Base-by-base conservation (phyloP, 2,113 vertebrate genomes). In the Sturnira hondurensis region DNA sequence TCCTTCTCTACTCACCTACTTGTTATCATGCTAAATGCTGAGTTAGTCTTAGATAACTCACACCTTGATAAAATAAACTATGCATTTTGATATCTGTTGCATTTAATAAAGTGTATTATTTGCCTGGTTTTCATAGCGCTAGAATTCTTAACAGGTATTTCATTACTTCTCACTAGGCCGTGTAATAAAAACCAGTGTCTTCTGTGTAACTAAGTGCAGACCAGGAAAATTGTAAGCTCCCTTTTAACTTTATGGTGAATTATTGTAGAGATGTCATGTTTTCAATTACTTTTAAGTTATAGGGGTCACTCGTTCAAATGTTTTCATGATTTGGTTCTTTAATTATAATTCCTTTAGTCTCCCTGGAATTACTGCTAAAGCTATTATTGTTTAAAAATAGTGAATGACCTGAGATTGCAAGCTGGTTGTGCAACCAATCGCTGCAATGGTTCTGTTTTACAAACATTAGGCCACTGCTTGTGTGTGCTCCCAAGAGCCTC, bases 191-290 rank as follows among this genome's bases (percentile, higher is more conserved):
- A 61, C 54, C 87, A 76, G 56, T 68, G 81, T 43, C 38, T 54
- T 52, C 31, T 13, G 68, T 98, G 97, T 99, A 99, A 99, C 98
- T 98, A 99, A 99, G 99, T 98, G 98, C 99, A 99, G 97, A 98
- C 98, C 98, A 99, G 99, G 98, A 99, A 99, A 99, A 99, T 98
- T 98, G 98, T 97, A 98, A 98, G 98, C 98, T 99, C 98, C 97
- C 98, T 98, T 98, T 98, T 98, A 98, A 98, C 97, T 98, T 96
- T 98, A 97, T 98, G 99, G 98, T 99, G 98, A 99, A 99, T 99
- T 99, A 98, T 98, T 99, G 98, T 99, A 99, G 98, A 99, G 98
- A 98, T 98, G 97, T 99, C 97, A 98, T 97, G 94, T 98, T 99
- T 99, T 99, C 98, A 98, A 98, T 98, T 97, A 85, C 86, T 98